Evolutionary conservation across 2,113 vertebrate species (phyloP).

Genomic region (Trematocara unimaculatum): DNA sequence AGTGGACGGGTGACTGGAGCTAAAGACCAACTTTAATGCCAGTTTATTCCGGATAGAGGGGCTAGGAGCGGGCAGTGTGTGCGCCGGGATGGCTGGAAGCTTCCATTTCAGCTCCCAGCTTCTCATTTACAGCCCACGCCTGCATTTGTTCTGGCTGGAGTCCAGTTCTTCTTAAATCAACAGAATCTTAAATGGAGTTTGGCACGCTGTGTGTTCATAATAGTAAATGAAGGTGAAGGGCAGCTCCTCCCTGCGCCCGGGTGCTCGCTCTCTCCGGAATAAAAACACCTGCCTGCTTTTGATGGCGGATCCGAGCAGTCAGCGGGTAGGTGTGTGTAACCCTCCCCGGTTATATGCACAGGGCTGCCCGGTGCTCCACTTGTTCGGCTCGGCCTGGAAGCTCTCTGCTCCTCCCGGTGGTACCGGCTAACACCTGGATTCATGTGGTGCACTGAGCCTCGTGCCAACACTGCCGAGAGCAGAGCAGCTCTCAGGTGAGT

Average conservation of each 20-base stretch:
- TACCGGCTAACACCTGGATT: not conserved
- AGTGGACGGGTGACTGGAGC: not conserved
- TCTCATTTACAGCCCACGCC: not conserved
- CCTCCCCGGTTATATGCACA: not conserved
- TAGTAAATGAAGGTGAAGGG: not conserved
- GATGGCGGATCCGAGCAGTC: not conserved
- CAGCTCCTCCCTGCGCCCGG: not conserved
- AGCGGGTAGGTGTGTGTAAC: not conserved
- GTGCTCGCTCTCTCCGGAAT: not conserved
- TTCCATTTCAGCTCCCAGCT: not conserved
- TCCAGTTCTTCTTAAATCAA: not conserved
- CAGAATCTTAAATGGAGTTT: not conserved
- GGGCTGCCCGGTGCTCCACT: not conserved
- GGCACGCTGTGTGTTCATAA: not conserved
- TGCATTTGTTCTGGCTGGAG: not conserved
- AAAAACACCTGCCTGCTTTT: not conserved
- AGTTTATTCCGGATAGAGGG: too few species aligned
- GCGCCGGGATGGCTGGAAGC: not conserved
- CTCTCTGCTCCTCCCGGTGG: not conserved
- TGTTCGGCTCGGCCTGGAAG: not conserved
- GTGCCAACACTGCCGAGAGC: conserved; percentile 7
- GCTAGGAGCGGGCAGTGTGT: not conserved
- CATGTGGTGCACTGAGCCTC: not conserved
- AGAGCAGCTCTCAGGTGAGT: conserved; percentile 21
- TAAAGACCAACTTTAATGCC: not conserved